Base-by-base conservation (phyloP, 2,113 vertebrate species). In the Orcinus orca region DNA sequence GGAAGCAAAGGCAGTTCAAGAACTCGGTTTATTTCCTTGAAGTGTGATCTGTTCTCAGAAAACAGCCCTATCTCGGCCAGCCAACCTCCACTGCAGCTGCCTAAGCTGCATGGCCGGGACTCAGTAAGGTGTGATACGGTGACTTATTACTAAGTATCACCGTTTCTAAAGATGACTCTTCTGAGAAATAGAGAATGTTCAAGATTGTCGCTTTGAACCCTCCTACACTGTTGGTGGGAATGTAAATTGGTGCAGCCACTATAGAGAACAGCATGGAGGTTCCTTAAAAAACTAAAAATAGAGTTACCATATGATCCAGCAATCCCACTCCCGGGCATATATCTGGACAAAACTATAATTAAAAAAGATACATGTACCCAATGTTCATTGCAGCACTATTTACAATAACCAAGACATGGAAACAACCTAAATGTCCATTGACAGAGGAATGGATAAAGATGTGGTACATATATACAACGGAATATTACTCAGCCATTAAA, bases 51-150 rank as follows among this genome's bases (percentile, higher is more conserved):
- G 3, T 20, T 6, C 1, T 0, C 10, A 60, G 62, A 82, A 31
- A 63, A 38, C 0, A 1, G 14, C 47, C 20, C 23, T 80, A 3
- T 25, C 70, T 91, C 38, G 60, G 36, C 47, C 68, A 41, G 33
- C 50, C 50, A 1, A 1, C 44, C 5, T 86, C 10, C 1, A 44
- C 26, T 2, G 1, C 58, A 23, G 33, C 5, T 29, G 33, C 41
- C 63, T 53, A 18, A 82, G 20, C 50, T 29, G 14, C 44, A 7
- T 23, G 9, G 7, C 7, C 33, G 33, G 23, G 33, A 21, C 41
- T 63, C 88, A 23, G 1, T 50, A 26, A 12, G 36, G 6, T 3
- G 74, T 12, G 41, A 12, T 5, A 3, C 0, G 11, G 18, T 21
- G 13, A 25, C 31, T n/a, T 8, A 0, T 58, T 33, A 38, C n/a